phyloP scores from a whole-genome alignment of 2,113 vertebrate species.

The Petaurus breviceps region DNA sequence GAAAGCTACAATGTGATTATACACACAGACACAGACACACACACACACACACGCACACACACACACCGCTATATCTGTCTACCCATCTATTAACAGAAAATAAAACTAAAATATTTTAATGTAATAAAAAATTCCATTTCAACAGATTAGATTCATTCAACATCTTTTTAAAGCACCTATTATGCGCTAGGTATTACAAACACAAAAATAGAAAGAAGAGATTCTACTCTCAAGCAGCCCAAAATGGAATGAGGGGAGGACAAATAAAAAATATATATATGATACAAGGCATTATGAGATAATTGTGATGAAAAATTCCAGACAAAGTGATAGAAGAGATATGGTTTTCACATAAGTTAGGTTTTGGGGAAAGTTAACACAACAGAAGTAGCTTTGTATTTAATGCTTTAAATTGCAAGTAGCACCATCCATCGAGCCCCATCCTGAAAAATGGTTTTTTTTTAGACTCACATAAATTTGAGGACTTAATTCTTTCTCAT shows the following conservation, averaged over 20 bases:
- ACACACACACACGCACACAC: background rate
- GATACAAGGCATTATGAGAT: background rate
- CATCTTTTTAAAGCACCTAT: background rate
- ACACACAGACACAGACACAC: background rate
- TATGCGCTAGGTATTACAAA: background rate
- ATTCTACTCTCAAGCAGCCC: background rate
- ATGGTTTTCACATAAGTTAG: background rate
- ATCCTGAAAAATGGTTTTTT: background rate
- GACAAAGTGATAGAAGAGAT: background rate
- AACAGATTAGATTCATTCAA: background rate
- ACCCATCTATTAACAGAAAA: conserved; percentile 21
- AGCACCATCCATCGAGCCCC: background rate
- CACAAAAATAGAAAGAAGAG: background rate
- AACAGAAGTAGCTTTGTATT: background rate
- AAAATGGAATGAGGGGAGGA: background rate
- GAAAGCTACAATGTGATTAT: conserved; percentile 21
- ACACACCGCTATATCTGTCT: too few species aligned
- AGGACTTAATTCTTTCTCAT: background rate
- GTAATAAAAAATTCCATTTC: background rate
- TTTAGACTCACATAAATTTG: background rate
- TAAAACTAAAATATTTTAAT: conserved; percentile 20
- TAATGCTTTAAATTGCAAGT: background rate
- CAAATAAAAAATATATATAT: background rate
- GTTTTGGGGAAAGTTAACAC: background rate
- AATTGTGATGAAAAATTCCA: background rate